phyloP scores from a whole-genome alignment of 1,140 invertebrate genomes.

The Chrysomallon squamiferum region DNA sequence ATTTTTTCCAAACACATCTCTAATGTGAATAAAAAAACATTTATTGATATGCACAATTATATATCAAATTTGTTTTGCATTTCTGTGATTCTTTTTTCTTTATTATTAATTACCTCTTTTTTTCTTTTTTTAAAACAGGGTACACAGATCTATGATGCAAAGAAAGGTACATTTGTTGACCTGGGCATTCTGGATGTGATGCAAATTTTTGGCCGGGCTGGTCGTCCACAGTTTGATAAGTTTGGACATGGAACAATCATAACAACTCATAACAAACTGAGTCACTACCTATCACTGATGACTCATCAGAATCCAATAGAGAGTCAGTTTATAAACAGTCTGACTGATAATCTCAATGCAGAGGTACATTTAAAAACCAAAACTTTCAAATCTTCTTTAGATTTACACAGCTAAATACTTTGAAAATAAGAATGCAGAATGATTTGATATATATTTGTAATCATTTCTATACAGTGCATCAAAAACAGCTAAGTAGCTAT shows the following conservation, averaged over 20 bases:
- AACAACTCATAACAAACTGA: conserved; percentile 89
- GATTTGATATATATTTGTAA: too few species aligned
- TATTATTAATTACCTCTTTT: too few species aligned
- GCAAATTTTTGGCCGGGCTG: conserved; percentile 99
- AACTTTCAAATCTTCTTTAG: neutral
- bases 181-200: conserved; percentile 96
- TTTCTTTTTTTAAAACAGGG: conserved; percentile 74
- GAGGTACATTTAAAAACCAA: conserved; percentile 74
- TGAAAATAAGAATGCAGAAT: too few species aligned
- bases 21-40: too few species aligned
- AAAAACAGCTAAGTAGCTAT: too few species aligned
- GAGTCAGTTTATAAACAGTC: conserved; percentile 90
- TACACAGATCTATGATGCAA: conserved; percentile 97
- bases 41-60: too few species aligned
- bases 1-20: too few species aligned
- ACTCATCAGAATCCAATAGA: conserved; percentile 98
- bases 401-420: too few species aligned
- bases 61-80: too few species aligned
- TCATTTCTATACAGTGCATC: too few species aligned
- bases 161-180: conserved; percentile 92
- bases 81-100: too few species aligned
- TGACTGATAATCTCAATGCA: conserved; percentile 97
- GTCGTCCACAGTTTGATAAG: conserved; percentile 81
- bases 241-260: conserved; percentile 93
- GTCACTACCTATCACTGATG: conserved; percentile 91